Base-by-base conservation (phyloP, 2,797 vertebrate genomes). In the Lithobates sylvaticus region DNA sequence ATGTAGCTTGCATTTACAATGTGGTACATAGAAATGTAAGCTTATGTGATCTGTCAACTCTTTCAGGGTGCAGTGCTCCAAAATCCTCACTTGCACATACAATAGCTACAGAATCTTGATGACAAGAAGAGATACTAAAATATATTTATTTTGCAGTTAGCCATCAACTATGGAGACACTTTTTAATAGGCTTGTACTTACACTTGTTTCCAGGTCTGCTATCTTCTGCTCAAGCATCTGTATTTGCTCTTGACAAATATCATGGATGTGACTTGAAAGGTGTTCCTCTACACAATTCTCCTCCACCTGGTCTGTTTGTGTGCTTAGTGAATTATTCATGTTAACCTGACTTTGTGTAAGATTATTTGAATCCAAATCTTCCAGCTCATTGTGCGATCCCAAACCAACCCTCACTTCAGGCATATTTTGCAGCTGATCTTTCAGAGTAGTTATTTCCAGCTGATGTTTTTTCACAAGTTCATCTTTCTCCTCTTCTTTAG, bases 191-290 rank as follows among this genome's bases (percentile, higher is more conserved):
- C 21, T 7, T 54, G 8, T 77, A 83, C 75, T 78, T 15, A 77
- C 58, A 34, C 29, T 61, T 42, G 5, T 32, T 18, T 82, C 80
- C 72, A 79, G 54, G 42, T 89, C 68, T 10, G 23, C 23, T 23
- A 87, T 70, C 34, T 84, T 83, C n/a, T 42, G 76, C 27, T 87
- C 86, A 54, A 87, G 76, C 86, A 87, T 87, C 23, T 61, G 61
- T 15, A 74, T 79, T 23, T 84, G 76, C 27, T 87, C 86, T 3
- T 32, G 5, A 26, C 81, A 87, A 5, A 69, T 9, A 70, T 74
- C 61, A 76, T 83, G 85, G 32, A 9, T 8, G 21, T 8, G 10
- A 16, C 42, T 84, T 69, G 26, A 65, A 69, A 10, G 13, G n/a
- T 74, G 50, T 29, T 68, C 74, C 26, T 34, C 70, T 12, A 68